These are phyloP conservation scores for Stichodactyla mertensii DNA, from an alignment of 64 coral and sea anemone genomes.

Conservation along the genomic window DNA sequence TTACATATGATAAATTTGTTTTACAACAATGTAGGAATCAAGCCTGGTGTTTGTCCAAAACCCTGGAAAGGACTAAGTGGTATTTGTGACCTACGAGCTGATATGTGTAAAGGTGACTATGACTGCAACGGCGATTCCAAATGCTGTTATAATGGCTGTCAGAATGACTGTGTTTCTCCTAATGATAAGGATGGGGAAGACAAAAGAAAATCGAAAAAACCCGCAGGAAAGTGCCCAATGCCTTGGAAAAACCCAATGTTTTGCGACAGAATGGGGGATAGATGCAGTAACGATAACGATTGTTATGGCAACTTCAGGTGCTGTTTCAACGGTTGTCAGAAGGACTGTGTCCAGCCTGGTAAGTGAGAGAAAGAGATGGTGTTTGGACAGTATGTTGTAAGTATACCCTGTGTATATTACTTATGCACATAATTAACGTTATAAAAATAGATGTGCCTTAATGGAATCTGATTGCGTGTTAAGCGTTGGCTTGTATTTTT, in stretches of 20 bases:
- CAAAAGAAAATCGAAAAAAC: not conserved
- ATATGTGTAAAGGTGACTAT: conserved; percentile 20
- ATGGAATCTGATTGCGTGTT: too few species aligned
- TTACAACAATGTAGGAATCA: not conserved
- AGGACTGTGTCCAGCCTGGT: conserved; percentile 46
- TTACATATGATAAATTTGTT: too few species aligned
- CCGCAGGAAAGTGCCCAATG: conserved; percentile 29
- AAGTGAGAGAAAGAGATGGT: not conserved
- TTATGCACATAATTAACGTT: too few species aligned
- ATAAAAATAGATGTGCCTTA: too few species aligned
- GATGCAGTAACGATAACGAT: conserved; percentile 28
- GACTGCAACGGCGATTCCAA: conserved; percentile 30
- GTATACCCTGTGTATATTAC: too few species aligned
- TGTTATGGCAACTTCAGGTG: conserved; percentile 44
- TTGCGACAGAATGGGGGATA: conserved; percentile 60
- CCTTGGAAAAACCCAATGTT: conserved; percentile 33
- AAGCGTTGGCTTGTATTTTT: too few species aligned
- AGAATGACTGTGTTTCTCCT: conserved; percentile 37
- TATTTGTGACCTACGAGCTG: conserved; percentile 32
- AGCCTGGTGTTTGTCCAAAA: not conserved
- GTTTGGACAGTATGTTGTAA: too few species aligned
- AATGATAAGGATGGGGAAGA: not conserved
- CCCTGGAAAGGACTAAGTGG: conserved; percentile 16
- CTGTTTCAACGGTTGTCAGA: conserved; percentile 49
- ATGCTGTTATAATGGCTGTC: conserved; percentile 52